Conservation (phyloP, 2,888 invertebrate species). For the Agrypnus murinus region DNA sequence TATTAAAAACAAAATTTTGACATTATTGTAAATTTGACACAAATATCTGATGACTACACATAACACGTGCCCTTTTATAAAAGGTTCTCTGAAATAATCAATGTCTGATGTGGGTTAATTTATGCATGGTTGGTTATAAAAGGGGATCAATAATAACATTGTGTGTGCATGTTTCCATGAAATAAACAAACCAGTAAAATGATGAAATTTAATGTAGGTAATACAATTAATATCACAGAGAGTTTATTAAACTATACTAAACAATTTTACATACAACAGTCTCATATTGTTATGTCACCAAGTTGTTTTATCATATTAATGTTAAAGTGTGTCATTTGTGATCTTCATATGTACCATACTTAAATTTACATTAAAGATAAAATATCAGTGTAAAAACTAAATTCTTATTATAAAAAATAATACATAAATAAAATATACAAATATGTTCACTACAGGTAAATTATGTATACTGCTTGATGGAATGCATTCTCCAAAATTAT, state of each 20-base stretch:
- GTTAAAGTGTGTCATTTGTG: conserved; percentile 3
- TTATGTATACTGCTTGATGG: conserved; percentile 28
- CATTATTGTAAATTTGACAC: conserved; percentile 45
- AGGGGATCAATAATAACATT: conserved; percentile 22
- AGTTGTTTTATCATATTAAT: not conserved
- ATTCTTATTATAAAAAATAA: not conserved
- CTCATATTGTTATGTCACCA: conserved; percentile 4
- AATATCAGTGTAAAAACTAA: not conserved
- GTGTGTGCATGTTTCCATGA: conserved; percentile 16
- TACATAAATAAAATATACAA: conserved; percentile 33
- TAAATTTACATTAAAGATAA: not conserved
- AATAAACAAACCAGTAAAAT: conserved; percentile 22
- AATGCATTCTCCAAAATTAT: conserved; percentile 55
- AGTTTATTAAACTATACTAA: conserved; percentile 25
- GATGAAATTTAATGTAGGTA: conserved; percentile 30
- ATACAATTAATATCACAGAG: conserved; percentile 53
- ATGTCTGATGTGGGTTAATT: conserved; percentile 51
- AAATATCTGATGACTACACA: conserved; percentile 43
- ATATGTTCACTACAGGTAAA: conserved; percentile 29
- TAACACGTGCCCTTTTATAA: conserved; percentile 44
- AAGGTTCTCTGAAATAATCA: conserved; percentile 50
- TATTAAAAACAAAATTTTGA: conserved; percentile 29
- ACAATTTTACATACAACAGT: conserved; percentile 21
- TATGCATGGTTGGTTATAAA: conserved; percentile 41
- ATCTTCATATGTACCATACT: conserved; percentile 17